phyloP scores from a whole-genome alignment of 2,888 invertebrate species.

The Congeria kusceri region DNA sequence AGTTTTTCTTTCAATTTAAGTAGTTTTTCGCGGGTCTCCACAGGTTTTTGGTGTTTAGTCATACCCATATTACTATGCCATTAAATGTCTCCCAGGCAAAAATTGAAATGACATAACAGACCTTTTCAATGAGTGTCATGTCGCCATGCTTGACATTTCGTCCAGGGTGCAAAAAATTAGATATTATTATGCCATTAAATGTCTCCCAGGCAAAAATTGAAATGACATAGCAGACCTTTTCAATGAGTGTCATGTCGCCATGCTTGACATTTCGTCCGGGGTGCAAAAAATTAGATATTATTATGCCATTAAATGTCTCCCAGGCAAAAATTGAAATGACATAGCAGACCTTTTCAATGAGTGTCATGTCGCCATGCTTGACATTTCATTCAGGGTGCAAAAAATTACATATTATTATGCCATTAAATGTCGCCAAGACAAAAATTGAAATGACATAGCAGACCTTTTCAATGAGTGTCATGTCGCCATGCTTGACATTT shows the following conservation, averaged over 20 bases:
- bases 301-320: too few species aligned
- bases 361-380: slow-evolving; percentile 71
- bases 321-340: too few species aligned
- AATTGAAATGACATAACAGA: slow-evolving; percentile 51
- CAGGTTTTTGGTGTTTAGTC: too few species aligned
- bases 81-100: neutral
- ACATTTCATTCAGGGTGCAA: slow-evolving; percentile 73
- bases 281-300: slow-evolving; percentile 15
- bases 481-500: slow-evolving; percentile 72
- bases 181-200: neutral
- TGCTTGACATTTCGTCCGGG: slow-evolving; percentile 73
- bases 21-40: too few species aligned
- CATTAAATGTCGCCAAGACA: too few species aligned
- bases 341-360: slow-evolving; percentile 80
- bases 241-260: slow-evolving; percentile 71
- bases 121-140: slow-evolving; percentile 79
- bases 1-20: too few species aligned
- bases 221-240: slow-evolving; percentile 77
- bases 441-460: slow-evolving; percentile 16
- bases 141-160: slow-evolving; percentile 73
- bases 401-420: too few species aligned
- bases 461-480: slow-evolving; percentile 81
- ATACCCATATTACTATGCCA: too few species aligned
- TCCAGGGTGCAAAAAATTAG: slow-evolving; percentile 51
- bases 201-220: neutral